A percentile compares a stretch with the other conserved stretches of the same genome.
phyloP scores from a whole-genome alignment of 2,797 vertebrate species.

The Danio aesculapii region DNA sequence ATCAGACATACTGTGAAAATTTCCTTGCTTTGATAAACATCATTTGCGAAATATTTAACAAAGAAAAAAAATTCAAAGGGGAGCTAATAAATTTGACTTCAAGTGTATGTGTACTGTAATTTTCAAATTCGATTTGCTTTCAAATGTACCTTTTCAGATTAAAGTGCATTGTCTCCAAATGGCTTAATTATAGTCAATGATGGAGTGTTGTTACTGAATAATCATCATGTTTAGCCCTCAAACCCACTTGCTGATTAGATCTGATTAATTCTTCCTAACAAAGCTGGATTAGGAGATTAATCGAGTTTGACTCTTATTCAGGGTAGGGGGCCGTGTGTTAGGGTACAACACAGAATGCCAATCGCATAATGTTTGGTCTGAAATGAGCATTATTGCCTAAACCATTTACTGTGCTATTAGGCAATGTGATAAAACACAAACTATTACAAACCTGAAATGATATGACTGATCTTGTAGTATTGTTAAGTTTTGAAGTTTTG shows the following conservation, averaged over 20 bases:
- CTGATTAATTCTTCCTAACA: slow-evolving; percentile 62
- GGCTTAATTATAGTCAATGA: slow-evolving; percentile 7
- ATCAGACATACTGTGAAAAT: too few species aligned
- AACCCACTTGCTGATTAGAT: slow-evolving; percentile 56
- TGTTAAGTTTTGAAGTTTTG: too few species aligned
- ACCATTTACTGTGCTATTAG: slow-evolving; percentile 50
- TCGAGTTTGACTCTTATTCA: slow-evolving; percentile 57
- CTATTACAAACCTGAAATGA: neutral
- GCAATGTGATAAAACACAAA: neutral
- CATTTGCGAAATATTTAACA: too few species aligned
- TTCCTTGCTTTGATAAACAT: too few species aligned
- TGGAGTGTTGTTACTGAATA: slow-evolving; percentile 21
- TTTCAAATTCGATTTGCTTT: neutral
- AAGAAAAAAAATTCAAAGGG: too few species aligned
- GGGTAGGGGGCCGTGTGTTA: slow-evolving; percentile 35
- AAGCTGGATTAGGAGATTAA: slow-evolving; percentile 68
- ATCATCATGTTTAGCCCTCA: slow-evolving; percentile 41
- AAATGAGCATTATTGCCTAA: slow-evolving; percentile 54
- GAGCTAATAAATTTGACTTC: too few species aligned
- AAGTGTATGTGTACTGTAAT: neutral
- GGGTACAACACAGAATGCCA: slow-evolving; percentile 49
- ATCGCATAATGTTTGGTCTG: slow-evolving; percentile 60
- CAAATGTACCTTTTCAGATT: neutral
- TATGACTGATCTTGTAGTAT: too few species aligned
- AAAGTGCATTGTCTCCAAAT: neutral